Evolutionary conservation across 2,888 invertebrate species (phyloP), one percentile per base, ranked within the genome.

Genomic region (Diadromus collaris): DNA sequence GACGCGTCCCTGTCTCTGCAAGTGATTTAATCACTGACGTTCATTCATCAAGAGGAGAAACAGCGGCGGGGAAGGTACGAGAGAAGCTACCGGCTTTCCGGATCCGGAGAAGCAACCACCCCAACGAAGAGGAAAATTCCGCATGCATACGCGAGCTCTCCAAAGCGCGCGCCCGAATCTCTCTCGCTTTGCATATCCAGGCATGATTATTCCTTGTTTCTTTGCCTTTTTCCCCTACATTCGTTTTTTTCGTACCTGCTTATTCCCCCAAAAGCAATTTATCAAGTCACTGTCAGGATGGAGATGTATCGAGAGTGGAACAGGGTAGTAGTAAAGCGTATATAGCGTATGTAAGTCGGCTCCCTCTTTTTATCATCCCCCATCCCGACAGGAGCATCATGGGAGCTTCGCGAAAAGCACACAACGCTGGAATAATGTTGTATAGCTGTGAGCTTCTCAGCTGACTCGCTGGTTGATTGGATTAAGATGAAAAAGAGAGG

Each of bases 11-110:
- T 54, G 69, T 44, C 56, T 65, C 74, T 65, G 58, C 64, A 61
- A 74, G 74, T 78, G 74, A 74, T 70, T 74, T 60, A 74, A 78
- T 74, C 69, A 70, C 74, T 60, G 70, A 72, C 67, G 54, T 74
- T 70, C 65, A 73, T 78, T 78, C 64, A 74, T 70, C 70, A 74
- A 70, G 78, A 51, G 19, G 51, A 48, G 46, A 7, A 56, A 65
- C 34, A 60, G 51, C 2, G 56, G 44, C 29, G 44, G 41, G 27
- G 19, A 60, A 16, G 24, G 46, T 7, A 60, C 24, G 60, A 24
- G 70, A 21, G n/a, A 19, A 51, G 46, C 29, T 13, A 13, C 29
- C 56, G 68, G 44, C 44, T 70, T 70, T 70, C 69, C 46, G 60
- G 46, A 70, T 60, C 46, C 69, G 46, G 21, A 46, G 69, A 70